A percentile compares a stretch with the other conserved stretches of the same genome.
These are phyloP conservation scores for Agrilus mali DNA, from an alignment of 2,888 invertebrate species.

Conservation along the genomic window DNA sequence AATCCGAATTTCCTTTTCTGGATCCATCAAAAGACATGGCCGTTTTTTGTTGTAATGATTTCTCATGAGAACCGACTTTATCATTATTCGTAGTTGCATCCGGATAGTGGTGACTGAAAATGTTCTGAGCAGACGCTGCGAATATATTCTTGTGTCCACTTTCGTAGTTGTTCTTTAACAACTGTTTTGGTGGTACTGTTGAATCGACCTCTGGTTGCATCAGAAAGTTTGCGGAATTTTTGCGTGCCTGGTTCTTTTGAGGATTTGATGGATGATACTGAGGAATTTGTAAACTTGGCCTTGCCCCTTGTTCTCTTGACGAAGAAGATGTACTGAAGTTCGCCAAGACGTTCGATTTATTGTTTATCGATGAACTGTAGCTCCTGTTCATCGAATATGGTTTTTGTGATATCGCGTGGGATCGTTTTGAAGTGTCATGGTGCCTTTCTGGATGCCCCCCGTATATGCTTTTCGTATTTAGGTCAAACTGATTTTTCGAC, in stretches of 20 bases:
- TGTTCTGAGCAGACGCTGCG: too few relatives aligned
- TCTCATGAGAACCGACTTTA: too few relatives aligned
- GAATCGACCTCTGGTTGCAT: too few relatives aligned
- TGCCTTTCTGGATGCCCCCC: constrained; percentile 13
- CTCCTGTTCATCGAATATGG: constrained; percentile 10
- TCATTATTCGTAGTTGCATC: too few relatives aligned
- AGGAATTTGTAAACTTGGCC: constrained; percentile 22
- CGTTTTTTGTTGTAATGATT: too few relatives aligned
- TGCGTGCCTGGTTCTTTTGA: constrained; percentile 41
- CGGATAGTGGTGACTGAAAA: too few relatives aligned
- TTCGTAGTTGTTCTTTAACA: too few relatives aligned
- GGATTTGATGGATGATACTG: constrained; percentile 21
- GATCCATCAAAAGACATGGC: too few relatives aligned
- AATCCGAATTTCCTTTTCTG: constrained; percentile 4
- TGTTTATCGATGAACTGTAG: constrained; percentile 5
- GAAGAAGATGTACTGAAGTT: constrained; percentile 14
- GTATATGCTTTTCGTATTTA: constrained; percentile 17
- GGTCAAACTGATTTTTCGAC: constrained; percentile 15
- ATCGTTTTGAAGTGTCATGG: too few relatives aligned
- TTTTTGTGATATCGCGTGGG: constrained; percentile 1
- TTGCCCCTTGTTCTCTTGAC: constrained; percentile 13
- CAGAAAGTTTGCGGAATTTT: constrained; percentile 21
- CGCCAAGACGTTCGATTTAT: constrained; percentile 15
- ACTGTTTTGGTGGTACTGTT: too few relatives aligned
- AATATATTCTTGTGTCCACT: too few relatives aligned